These are phyloP conservation scores for Trichacis sp. DNA, from an alignment of 2,888 invertebrate genomes.

Conservation along the genomic window DNA sequence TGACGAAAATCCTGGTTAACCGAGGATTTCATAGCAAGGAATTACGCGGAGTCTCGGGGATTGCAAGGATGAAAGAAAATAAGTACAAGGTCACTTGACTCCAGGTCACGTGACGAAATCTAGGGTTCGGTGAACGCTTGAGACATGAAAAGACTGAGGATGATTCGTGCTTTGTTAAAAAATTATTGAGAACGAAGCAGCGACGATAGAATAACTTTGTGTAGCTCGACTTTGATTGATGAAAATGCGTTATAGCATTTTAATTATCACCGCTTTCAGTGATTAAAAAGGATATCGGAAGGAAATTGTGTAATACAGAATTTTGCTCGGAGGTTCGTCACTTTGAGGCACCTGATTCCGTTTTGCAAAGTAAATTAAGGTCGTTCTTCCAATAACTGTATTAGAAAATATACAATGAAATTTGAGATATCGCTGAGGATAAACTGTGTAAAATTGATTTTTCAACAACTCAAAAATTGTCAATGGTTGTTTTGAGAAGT, in stretches of 20 bases:
- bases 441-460: too few relatives aligned
- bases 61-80: conserved; percentile 38
- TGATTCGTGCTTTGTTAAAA: too few relatives aligned
- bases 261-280: conserved; percentile 2
- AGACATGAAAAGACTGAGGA: neutral
- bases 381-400: too few relatives aligned
- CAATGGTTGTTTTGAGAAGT: too few relatives aligned
- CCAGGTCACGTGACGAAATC: conserved; percentile 27
- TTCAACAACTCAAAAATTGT: too few relatives aligned
- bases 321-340: too few relatives aligned
- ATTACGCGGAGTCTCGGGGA: conserved; percentile 47
- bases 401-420: too few relatives aligned
- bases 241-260: conserved; percentile 2
- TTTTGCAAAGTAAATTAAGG: too few relatives aligned
- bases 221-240: conserved; percentile 17
- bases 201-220: conserved; percentile 5
- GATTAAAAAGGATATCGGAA: neutral
- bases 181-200: too few relatives aligned
- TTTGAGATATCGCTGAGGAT: too few relatives aligned
- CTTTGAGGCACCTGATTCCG: too few relatives aligned
- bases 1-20: conserved; percentile 41
- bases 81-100: conserved; percentile 57
- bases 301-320: neutral
- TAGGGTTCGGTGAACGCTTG: conserved; percentile 29
- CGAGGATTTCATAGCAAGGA: conserved; percentile 46